Evolutionary conservation across 2,888 invertebrate genomes (phyloP).

Genomic region (Acanthosepion pharaonis): DNA sequence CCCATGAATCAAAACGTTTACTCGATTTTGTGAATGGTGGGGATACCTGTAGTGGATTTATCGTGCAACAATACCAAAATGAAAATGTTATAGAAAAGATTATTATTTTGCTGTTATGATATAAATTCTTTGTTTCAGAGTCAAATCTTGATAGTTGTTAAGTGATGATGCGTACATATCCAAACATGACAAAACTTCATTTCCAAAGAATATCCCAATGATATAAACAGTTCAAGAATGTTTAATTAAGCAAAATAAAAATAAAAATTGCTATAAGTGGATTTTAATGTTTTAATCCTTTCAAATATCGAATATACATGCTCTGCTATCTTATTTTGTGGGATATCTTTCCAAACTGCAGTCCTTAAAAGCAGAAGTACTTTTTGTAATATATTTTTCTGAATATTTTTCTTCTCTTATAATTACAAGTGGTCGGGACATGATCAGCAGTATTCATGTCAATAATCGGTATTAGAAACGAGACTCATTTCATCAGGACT

Average conservation of each 20-base stretch:
- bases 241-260: too few relatives aligned
- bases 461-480: not conserved
- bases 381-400: not conserved
- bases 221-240: too few relatives aligned
- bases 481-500: not conserved
- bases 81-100: not conserved
- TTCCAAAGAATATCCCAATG: not conserved
- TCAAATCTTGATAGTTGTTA: not conserved
- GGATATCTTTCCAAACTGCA: too few relatives aligned
- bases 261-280: too few relatives aligned
- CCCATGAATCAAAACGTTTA: not conserved
- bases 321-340: too few relatives aligned
- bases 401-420: not conserved
- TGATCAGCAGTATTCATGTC: not conserved
- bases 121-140: not conserved
- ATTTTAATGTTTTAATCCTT: too few relatives aligned
- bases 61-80: not conserved
- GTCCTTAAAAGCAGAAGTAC: too few relatives aligned
- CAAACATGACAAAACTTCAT: not conserved
- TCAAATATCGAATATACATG: too few relatives aligned
- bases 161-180: not conserved
- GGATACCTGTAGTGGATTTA: not conserved
- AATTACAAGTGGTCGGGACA: not conserved
- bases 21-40: not conserved
- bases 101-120: not conserved